Conservation (phyloP, 2,888 invertebrate genomes). For the Dione juno region DNA sequence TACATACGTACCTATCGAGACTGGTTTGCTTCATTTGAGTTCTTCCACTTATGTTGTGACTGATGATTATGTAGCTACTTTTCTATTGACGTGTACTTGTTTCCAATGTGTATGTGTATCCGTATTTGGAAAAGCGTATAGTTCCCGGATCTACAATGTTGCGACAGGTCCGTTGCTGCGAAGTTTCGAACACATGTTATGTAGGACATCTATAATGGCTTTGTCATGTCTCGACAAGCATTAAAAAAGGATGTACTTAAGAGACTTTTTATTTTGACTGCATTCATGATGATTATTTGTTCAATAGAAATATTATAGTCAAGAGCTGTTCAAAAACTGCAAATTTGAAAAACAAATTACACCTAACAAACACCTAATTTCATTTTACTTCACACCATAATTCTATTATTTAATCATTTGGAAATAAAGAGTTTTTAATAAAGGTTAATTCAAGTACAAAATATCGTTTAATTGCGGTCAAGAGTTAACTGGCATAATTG, state of each 20-base stretch:
- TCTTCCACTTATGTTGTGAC: slow-evolving; percentile 60
- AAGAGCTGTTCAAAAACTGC: no score
- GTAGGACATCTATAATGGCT: slow-evolving; percentile 64
- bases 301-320: not conserved
- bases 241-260: slow-evolving; percentile 32
- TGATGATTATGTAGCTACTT: slow-evolving; percentile 58
- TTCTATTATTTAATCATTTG: slow-evolving; percentile 8
- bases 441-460: slow-evolving; percentile 58
- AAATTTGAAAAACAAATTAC: no score
- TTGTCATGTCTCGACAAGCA: slow-evolving; percentile 54
- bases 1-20: slow-evolving; percentile 56
- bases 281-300: not conserved
- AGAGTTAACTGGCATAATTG: slow-evolving; percentile 76
- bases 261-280: not conserved
- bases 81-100: slow-evolving; percentile 51
- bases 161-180: slow-evolving; percentile 44
- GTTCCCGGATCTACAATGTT: slow-evolving; percentile 42
- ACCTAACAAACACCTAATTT: not conserved
- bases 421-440: slow-evolving; percentile 40
- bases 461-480: slow-evolving; percentile 63
- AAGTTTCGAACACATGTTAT: slow-evolving; percentile 55
- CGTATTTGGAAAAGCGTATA: slow-evolving; percentile 43
- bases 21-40: slow-evolving; percentile 67
- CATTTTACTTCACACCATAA: not conserved
- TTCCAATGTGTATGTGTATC: slow-evolving; percentile 45